These are phyloP conservation scores for Saccostrea cuccullata DNA, from an alignment of 1,140 invertebrate species.

Conservation along the genomic window DNA sequence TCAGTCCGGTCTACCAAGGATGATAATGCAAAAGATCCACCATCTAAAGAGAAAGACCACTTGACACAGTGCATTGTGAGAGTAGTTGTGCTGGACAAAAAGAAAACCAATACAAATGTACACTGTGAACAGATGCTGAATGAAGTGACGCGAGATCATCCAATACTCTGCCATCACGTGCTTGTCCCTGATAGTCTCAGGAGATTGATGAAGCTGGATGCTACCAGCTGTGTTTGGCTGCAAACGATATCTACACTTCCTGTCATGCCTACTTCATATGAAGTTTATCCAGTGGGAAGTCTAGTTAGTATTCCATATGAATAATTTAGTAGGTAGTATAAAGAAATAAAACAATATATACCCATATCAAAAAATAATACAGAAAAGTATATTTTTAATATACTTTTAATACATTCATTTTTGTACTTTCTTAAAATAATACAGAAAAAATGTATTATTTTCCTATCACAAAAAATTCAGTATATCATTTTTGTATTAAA, in stretches of 20 bases:
- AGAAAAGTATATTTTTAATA: no score
- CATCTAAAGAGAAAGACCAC: constrained; percentile 4
- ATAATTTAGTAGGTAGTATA: no score
- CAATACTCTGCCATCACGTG: constrained; percentile 66
- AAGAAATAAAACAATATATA: no score
- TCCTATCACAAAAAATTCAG: no score
- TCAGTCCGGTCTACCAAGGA: constrained; percentile 27
- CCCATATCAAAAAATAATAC: no score
- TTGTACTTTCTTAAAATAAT: no score
- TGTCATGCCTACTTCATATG: not conserved
- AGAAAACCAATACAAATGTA: constrained; percentile 55
- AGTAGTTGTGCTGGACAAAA: constrained; percentile 69
- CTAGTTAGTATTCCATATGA: constrained; percentile 55
- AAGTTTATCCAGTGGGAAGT: constrained; percentile 59
- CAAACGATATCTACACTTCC: constrained; percentile 52
- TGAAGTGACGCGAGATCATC: constrained; percentile 63
- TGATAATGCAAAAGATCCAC: not conserved
- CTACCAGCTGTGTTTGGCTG: constrained; percentile 66
- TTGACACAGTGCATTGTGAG: constrained; percentile 62
- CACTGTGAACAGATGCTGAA: constrained; percentile 58
- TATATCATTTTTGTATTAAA: no score
- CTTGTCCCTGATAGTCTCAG: constrained; percentile 67
- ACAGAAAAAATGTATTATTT: no score
- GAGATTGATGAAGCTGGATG: constrained; percentile 65
- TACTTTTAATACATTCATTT: no score